phyloP scores from a whole-genome alignment of 2,888 invertebrate genomes.

The Proisotoma minuta region DNA sequence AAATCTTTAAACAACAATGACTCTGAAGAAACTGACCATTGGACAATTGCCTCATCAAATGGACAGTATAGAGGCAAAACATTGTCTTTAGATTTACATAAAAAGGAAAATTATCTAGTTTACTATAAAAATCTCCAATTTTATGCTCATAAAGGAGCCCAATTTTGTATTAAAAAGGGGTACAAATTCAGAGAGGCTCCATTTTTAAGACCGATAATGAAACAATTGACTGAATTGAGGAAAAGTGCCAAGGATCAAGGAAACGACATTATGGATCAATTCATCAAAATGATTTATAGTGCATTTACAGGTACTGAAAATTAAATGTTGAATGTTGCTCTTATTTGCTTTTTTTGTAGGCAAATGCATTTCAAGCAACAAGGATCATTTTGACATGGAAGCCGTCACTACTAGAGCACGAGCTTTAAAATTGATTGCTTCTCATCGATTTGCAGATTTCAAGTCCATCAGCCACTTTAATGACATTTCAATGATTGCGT shows the following conservation, averaged over 20 bases:
- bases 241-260: not conserved
- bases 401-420: not conserved
- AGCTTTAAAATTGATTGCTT: not conserved
- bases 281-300: not conserved
- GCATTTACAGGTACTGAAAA: too few relatives aligned
- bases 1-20: not conserved
- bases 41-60: not conserved
- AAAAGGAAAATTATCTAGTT: not conserved
- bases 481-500: not conserved
- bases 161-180: not conserved
- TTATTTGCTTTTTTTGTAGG: too few relatives aligned
- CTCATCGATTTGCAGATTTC: not conserved
- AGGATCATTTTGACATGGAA: not conserved
- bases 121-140: not conserved
- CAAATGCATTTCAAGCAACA: not conserved
- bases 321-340: too few relatives aligned
- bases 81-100: not conserved
- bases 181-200: not conserved
- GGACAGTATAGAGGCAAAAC: too few relatives aligned
- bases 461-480: not conserved
- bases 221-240: not conserved
- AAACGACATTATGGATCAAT: not conserved
- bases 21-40: not conserved
- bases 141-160: not conserved
- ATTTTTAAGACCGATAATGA: not conserved